Base-by-base conservation (phyloP, 30 jellyfish, hydroid and myxozoan species). In the Chironex yamaguchii region DNA sequence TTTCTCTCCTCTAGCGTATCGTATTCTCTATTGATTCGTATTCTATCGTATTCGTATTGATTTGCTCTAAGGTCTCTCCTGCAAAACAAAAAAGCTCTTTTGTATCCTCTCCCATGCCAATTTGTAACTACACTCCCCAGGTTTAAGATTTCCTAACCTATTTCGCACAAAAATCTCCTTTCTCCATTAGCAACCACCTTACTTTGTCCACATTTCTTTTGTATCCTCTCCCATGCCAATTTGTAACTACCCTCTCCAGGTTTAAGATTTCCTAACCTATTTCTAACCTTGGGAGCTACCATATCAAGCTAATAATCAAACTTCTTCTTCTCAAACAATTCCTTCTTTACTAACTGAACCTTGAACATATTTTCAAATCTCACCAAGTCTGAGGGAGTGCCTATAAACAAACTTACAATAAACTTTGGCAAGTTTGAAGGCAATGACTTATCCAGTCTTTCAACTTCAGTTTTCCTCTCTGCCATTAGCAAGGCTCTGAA, bases 381-480 rank as follows among this genome's bases (percentile, higher is more conserved):
- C 29, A 69, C 29, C 83, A 64, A 69, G 83, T 69, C 83, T n/a
- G 68, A 64, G 34, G 36, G n/a, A n/a, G 83, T 69, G 66, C 83
- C 83, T 29, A 32, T 34, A 69, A 69, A 69, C 12, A 67, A 36
- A n/a, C 67, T 69, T 32, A 69, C 83, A 32, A 2, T 69, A 64
- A 69, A 67, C 67, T 69, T 67, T 0, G 87, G 87, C 50, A 74
- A 48, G 49, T 74, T 74, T 74, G 87, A 74, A 49, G 14, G 29
- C 26, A 26, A 24, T 64, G 77, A 36, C 48, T 64, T 64, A 28
- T 36, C 48, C 48, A 24, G 26, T 17, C 35, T 17, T 28, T 64
- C 77, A 24, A 64, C 29, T 64, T 64, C 77, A 24, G 29, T 36
- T 50, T 64, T 64, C 29, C n/a, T 64, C 77, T 64, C 77, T 21